Evolutionary conservation across 1,140 invertebrate species (phyloP), one percentile per base, ranked within the genome.

Genomic region (Heliconius melpomene): DNA sequence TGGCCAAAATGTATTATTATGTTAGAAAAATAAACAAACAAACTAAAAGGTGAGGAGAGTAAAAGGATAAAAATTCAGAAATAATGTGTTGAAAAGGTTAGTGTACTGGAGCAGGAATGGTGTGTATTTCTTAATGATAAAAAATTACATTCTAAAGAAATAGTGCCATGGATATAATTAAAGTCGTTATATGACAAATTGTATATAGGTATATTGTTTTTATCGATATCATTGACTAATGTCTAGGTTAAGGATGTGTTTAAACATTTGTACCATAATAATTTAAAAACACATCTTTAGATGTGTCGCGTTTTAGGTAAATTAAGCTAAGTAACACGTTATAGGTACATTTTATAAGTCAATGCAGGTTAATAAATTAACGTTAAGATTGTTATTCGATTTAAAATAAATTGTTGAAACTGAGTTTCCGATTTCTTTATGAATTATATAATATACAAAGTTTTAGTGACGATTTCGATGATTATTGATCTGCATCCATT

Each of bases 401-500:
- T 74, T 79, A 50, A 76, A 72, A 71, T 75, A 79, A 81, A 82
- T 79, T 79, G 85, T 86, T 82, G 80, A 85, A 82, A 86, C 87
- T 89, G 88, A 87, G 86, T 91, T 89, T 87, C 79, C 80, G 81
- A 82, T 87, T 81, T 80, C 50, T 38, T 75, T 84, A 78, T 88
- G 87, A 86, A 84, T 84, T 75, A 80, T 79, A 84, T 72, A 82
- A 78, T 86, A 83, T 87, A 86, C 80, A 82, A 82, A 81, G 82
- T 84, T 76, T 83, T 82, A 79, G 81, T 83, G 82, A 82, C 36
- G 88, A 89, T 88, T 86, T 90, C 60, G 60, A 66, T 87, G 89
- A 91, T 86, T 84, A 91, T 92, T 90, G 86, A 91, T 90, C 91
- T 94, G 91, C 91, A 91, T 93, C 89, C 80, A 87, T 91, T 89